Conservation (phyloP, 2,797 vertebrate genomes). For the Cygnus olor region DNA sequence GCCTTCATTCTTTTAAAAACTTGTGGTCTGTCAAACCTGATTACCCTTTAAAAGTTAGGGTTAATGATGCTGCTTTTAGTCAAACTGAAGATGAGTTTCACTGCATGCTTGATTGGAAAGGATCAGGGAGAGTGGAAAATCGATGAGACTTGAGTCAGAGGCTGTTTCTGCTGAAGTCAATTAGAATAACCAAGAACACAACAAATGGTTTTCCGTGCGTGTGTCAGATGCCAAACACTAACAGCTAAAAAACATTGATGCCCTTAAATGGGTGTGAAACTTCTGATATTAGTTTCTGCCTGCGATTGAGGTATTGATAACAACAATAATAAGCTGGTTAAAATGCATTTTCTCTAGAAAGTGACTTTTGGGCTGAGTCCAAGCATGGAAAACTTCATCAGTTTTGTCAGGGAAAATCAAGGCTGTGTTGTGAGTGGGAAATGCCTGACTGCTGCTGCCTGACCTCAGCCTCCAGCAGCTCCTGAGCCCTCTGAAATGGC, state of each 20-base stretch:
- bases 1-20: not conserved
- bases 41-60: not conserved
- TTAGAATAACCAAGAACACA: not conserved
- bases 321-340: not conserved
- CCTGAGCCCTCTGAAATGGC: not conserved
- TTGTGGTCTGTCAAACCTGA: not conserved
- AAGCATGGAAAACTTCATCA: not conserved
- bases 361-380: not conserved
- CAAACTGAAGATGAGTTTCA: not conserved
- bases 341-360: not conserved
- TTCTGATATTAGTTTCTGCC: not conserved
- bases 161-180: not conserved
- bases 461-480: not conserved
- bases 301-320: not conserved
- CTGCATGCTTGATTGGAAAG: not conserved
- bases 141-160: not conserved
- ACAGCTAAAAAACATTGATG: not conserved
- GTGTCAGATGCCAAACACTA: not conserved
- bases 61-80: not conserved
- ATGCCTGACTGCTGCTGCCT: not conserved
- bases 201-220: not conserved
- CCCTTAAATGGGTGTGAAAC: not conserved
- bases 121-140: not conserved
- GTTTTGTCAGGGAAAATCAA: not conserved
- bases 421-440: not conserved